Conservation (phyloP, 2,797 vertebrate species). For the Eidolon dupreanum region DNA sequence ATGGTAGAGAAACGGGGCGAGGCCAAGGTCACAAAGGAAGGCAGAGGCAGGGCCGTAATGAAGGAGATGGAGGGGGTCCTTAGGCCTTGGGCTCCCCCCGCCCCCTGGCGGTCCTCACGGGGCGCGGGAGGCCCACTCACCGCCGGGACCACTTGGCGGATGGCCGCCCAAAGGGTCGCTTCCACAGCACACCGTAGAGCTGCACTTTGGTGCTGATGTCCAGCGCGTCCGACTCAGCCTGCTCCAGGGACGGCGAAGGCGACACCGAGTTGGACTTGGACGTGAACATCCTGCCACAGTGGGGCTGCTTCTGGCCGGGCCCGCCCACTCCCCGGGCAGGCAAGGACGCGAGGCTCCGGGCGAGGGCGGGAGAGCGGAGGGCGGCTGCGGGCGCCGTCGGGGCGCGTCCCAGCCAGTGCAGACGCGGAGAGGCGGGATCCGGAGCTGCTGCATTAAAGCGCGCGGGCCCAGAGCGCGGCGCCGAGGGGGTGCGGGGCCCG, state of each 20-base stretch:
- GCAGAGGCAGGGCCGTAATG: background rate
- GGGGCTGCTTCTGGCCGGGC: background rate
- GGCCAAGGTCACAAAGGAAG: constrained; percentile 62
- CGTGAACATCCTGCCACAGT: constrained; percentile 88
- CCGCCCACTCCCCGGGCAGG: background rate
- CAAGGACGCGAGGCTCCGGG: background rate
- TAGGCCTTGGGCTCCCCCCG: background rate
- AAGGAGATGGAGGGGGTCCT: background rate
- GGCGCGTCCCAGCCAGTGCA: constrained; percentile 72
- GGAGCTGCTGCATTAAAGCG: constrained; percentile 73
- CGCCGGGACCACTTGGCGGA: constrained; percentile 98
- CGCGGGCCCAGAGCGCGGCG: background rate
- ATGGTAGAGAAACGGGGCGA: background rate
- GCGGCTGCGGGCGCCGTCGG: constrained; percentile 79
- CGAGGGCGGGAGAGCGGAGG: background rate
- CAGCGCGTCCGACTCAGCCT: constrained; percentile 91
- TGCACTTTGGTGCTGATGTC: constrained; percentile 99
- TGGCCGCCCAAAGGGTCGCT: constrained; percentile 95
- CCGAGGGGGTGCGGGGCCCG: background rate
- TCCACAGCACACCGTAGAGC: constrained; percentile 97
- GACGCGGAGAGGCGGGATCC: constrained; percentile 66
- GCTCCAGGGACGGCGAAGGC: constrained; percentile 95
- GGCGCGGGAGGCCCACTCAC: constrained; percentile 82
- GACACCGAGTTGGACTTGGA: constrained; percentile 91
- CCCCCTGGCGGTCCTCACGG: accelerated